Conservation (phyloP, 2,113 vertebrate genomes). For the Aptenodytes forsteri region DNA sequence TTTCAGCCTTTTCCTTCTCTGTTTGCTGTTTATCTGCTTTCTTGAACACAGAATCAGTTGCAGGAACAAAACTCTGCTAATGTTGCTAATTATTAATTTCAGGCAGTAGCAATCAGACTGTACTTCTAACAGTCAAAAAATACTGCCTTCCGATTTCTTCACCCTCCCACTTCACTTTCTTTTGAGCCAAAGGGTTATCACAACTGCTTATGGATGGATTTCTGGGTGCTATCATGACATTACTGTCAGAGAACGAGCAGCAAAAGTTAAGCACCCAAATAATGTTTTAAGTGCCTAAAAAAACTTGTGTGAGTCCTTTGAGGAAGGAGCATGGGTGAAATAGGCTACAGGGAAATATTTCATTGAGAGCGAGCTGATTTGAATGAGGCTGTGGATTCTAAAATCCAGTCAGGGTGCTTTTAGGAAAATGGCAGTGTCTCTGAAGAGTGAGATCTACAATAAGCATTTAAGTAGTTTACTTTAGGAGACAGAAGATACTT, state of each 20-base stretch:
- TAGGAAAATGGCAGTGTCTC: neutral
- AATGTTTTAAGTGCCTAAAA: neutral
- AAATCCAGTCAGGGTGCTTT: neutral
- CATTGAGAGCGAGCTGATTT: neutral
- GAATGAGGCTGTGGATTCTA: neutral
- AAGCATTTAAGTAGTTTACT: neutral
- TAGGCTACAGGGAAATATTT: neutral
- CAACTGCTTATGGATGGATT: neutral
- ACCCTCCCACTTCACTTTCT: neutral
- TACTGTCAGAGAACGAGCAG: neutral
- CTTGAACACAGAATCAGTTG: neutral
- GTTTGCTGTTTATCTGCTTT: neutral
- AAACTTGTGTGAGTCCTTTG: neutral
- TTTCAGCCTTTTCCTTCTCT: neutral
- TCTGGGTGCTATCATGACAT: neutral
- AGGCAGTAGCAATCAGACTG: neutral
- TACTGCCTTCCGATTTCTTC: neutral
- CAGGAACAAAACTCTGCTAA: neutral
- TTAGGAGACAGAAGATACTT: neutral
- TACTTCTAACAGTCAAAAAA: neutral
- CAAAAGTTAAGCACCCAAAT: neutral
- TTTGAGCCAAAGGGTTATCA: neutral
- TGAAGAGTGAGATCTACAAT: neutral
- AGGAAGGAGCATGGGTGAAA: neutral
- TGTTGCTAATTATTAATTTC: neutral